These are phyloP conservation scores for Coenonympha glycerion DNA, from an alignment of 2,888 invertebrate species.

Conservation along the genomic window DNA sequence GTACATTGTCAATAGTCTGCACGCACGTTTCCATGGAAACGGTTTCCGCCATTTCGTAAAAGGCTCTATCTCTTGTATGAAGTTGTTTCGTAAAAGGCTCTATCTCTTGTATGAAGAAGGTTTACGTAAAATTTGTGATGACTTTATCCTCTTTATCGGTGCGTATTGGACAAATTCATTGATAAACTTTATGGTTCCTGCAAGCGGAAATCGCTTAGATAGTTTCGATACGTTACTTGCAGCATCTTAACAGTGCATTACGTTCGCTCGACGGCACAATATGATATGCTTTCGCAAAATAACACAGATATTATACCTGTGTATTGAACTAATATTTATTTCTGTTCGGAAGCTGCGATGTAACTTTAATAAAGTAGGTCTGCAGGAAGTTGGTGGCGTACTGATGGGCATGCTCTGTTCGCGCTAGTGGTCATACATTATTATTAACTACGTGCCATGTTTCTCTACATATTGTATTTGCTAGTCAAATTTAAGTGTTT, in stretches of 20 bases:
- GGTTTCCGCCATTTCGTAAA: no score
- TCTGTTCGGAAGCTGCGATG: conserved; percentile 18
- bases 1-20: no score
- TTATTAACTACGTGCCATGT: conserved; percentile 53
- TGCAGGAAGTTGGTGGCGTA: conserved; percentile 52
- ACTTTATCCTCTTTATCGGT: no score
- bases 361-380: conserved; percentile 25
- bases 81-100: no score
- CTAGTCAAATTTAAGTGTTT: no score
- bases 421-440: conserved; percentile 49
- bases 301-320: conserved; percentile 18
- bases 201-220: background rate
- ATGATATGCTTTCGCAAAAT: conserved; percentile 19
- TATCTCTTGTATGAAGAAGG: no score
- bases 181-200: background rate
- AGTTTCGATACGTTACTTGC: background rate
- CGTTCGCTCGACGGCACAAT: conserved; percentile 18
- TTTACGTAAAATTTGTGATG: no score
- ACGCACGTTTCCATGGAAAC: no score
- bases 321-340: conserved; percentile 27
- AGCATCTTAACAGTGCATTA: conserved; percentile 13
- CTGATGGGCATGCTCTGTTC: conserved; percentile 54
- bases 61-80: no score
- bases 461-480: conserved; percentile 47
- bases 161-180: no score